phyloP scores from a whole-genome alignment of 2,797 vertebrate genomes.

The Sciurus vulgaris region DNA sequence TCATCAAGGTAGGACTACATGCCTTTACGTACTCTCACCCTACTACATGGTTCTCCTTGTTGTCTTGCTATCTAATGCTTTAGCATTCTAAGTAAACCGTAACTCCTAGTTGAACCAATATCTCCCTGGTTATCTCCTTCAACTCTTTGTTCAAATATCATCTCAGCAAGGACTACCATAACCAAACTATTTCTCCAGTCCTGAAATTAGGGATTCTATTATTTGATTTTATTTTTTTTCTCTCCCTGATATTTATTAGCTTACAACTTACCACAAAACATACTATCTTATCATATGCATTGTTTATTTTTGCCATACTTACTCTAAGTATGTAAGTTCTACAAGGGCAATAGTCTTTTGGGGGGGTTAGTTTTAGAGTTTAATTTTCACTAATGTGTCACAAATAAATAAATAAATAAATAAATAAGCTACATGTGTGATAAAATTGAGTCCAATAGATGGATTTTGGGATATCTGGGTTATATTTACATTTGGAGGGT shows the following conservation, averaged over 20 bases:
- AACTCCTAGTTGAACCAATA: neutral
- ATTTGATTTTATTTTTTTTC: neutral
- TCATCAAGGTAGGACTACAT: neutral
- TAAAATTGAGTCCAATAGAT: neutral
- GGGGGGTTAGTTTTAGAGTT: neutral
- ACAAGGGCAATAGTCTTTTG: neutral
- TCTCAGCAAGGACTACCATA: neutral
- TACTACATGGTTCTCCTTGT: neutral
- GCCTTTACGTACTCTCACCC: neutral
- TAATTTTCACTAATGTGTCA: neutral
- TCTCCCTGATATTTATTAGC: neutral
- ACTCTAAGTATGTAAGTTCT: neutral
- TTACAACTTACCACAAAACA: neutral
- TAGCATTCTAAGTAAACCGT: neutral
- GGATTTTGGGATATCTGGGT: neutral
- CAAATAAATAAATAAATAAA: neutral
- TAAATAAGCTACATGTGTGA: neutral
- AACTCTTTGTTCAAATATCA: neutral
- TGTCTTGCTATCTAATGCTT: neutral
- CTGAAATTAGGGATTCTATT: neutral
- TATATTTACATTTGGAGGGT: neutral
- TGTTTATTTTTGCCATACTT: neutral
- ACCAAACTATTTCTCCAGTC: accelerated
- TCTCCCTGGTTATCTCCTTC: neutral
- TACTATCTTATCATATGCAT: neutral